Percentiles rank a stretch among this genome's conserved stretches.
Evolutionary conservation across 2,888 invertebrate species (phyloP).

Genomic region (Rotaria magnacalcarata): DNA sequence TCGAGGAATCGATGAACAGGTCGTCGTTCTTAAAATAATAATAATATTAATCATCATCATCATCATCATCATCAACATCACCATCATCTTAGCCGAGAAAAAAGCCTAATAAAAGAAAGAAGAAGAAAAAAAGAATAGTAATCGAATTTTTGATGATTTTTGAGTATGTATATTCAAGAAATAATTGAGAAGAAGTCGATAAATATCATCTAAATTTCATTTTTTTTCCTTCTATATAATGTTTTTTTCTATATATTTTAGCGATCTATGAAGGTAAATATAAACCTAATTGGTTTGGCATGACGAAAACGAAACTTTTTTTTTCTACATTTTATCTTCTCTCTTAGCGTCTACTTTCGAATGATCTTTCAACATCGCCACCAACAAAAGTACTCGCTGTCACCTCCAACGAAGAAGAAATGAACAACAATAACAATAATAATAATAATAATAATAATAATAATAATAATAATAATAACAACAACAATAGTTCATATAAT

Average conservation of each 20-base stretch:
- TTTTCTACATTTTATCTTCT: conserved; percentile 20
- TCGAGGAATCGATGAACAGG: neutral
- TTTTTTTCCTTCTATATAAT: no score
- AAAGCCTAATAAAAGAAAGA: neutral
- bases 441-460: no score
- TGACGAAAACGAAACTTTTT: neutral
- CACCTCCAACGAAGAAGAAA: conserved; percentile 15
- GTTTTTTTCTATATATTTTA: neutral
- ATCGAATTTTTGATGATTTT: conserved; percentile 2
- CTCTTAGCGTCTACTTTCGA: conserved; percentile 11
- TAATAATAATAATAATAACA: neutral
- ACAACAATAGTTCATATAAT: conserved; percentile 9
- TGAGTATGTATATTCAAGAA: neutral
- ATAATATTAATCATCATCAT: neutral
- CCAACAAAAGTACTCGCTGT: neutral
- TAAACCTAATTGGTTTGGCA: neutral
- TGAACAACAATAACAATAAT: neutral
- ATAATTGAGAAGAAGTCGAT: neutral
- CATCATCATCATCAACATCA: no score
- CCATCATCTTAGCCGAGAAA: neutral
- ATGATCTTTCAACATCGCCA: conserved; percentile 8
- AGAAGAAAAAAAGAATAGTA: neutral
- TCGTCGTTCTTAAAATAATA: neutral
- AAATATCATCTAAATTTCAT: neutral
- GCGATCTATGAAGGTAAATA: conserved; percentile 33